Percentiles rank a stretch among this genome's conserved stretches.
Evolutionary conservation across 2,113 vertebrate species (phyloP).

Genomic region (Ondatra zibethicus): DNA sequence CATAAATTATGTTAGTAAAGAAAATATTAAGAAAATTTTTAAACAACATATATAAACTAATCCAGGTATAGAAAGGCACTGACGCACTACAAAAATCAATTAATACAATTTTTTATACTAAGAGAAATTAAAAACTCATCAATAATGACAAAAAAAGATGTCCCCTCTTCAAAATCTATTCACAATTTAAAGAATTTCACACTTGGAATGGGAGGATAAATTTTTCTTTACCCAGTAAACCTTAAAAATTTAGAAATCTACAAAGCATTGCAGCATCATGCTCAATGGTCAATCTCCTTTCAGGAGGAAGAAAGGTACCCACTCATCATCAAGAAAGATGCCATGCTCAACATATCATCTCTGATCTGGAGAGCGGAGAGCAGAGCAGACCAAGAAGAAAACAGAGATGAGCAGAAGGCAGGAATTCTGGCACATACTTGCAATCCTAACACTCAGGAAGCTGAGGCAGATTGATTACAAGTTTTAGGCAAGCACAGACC

Average conservation of each 20-base stretch:
- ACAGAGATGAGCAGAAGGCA: background rate
- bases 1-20: constrained; percentile 33
- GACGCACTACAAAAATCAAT: constrained; percentile 1
- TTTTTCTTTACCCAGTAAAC: background rate
- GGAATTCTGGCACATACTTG: background rate
- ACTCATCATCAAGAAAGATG: no score
- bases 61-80: background rate
- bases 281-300: constrained; percentile 23
- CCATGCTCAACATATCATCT: background rate
- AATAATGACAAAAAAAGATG: constrained; percentile 1
- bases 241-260: background rate
- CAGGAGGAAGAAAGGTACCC: background rate
- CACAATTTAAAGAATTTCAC: constrained; percentile 45
- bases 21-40: background rate
- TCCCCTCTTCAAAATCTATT: constrained; percentile 37
- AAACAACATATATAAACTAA: background rate
- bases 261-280: background rate
- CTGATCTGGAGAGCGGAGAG: background rate
- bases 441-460: background rate
- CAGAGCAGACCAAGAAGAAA: background rate
- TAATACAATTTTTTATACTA: constrained; percentile 19
- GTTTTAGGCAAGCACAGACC: background rate
- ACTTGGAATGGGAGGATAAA: background rate
- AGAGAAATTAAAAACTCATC: constrained; percentile 39
- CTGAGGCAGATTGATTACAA: background rate